These are phyloP conservation scores for Xerus rutilus DNA, from an alignment of 2,797 vertebrate species.

Conservation along the genomic window DNA sequence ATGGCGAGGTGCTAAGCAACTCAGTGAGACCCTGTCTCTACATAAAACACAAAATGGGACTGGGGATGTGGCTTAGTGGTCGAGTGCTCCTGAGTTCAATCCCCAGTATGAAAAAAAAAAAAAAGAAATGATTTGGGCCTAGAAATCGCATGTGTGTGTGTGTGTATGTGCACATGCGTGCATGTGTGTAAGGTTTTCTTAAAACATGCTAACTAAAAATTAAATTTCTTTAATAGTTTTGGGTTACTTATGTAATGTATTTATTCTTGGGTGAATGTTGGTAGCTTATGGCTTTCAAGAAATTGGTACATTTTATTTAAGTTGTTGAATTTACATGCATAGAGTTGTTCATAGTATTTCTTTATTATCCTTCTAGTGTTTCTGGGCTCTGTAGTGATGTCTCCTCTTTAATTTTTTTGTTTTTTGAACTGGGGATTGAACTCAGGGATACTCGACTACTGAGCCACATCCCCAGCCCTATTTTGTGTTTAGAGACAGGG, in stretches of 20 bases:
- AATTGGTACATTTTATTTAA: not conserved
- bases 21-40: no score
- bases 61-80: no score
- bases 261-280: slow-evolving; percentile 12
- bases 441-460: no score
- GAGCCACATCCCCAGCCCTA: no score
- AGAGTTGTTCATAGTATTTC: not conserved
- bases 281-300: not conserved
- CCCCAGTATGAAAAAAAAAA: no score
- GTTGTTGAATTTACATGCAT: not conserved
- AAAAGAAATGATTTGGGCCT: not conserved
- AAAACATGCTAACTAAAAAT: not conserved
- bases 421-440: no score
- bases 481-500: no score
- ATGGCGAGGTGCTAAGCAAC: no score
- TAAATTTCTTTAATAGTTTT: not conserved
- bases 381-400: not conserved
- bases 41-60: no score
- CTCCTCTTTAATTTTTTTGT: not conserved
- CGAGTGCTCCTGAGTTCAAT: no score
- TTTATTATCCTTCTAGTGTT: not conserved
- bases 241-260: not conserved
- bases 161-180: no score
- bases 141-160: not conserved
- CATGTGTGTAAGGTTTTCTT: not conserved